Base-by-base conservation (phyloP, 2,113 vertebrate genomes). In the Telmatochromis brichardi region DNA sequence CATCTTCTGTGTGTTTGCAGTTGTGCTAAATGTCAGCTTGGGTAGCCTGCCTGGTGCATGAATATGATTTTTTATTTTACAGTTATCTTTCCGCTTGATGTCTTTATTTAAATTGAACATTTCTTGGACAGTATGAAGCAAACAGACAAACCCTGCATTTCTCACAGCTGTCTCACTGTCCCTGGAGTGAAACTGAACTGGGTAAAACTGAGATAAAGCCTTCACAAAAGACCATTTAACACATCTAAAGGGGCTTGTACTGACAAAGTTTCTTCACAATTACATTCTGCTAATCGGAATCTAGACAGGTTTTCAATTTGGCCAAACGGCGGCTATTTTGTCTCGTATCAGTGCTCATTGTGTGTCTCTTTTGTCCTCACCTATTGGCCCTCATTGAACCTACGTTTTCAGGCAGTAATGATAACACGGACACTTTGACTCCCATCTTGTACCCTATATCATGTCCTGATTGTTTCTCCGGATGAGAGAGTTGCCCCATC, bases 101-200 rank as follows among this genome's bases (percentile, higher is more conserved):
- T 28, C 81, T 40, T 50, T 73, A 80, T 88, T 90, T 57, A 87
- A 84, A 81, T 90, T 87, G 81, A 85, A 85, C 7, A 7, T 45
- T 31, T 57, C 71, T 85, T 88, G 57, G 55, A 81, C 81, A 40
- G 21, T 80, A 60, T 2, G 19, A 88, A 63, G 50, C 40, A 73
- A 81, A 86, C 71, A 76, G 45, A 60, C 35, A 57, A 58, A 58
- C n/a, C 45, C 55, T 55, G 80, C 37, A 6, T 35, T 79, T 7
- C 15, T 81, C 37, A 71, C 78, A 86, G 26, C 83, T 54, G 54
- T 81, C 33, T 58, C 10, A 17, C 7, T 14, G 53, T 78, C 47
- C 40, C 50, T 65, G 65, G 10, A n/a, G 86, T 80, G 54, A 85
- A 86, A 65, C 42, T 21, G 23, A 88, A 76, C 83, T 15, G n/a